Percentiles rank a stretch among this genome's conserved stretches.
Evolutionary conservation across 2,113 vertebrate species (phyloP).

Genomic region (Anser brachyrhynchus): DNA sequence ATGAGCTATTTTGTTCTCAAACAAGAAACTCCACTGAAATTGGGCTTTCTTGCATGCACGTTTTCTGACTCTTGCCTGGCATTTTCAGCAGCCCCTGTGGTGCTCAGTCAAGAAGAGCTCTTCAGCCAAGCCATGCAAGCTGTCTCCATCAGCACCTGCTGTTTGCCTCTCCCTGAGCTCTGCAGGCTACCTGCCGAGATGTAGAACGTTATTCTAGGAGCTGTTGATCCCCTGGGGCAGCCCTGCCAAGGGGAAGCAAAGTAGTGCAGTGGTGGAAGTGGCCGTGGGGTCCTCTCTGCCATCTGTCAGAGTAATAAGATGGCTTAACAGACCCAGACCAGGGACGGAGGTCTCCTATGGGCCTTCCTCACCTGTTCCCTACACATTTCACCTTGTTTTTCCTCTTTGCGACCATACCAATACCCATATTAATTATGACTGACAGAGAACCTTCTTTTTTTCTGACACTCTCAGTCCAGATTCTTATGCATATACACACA

Average conservation of each 20-base stretch:
- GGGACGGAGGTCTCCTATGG: fast-evolving
- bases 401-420: neutral
- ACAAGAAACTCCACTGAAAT: neutral
- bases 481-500: fast-evolving
- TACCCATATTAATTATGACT: neutral
- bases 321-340: neutral
- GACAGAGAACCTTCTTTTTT: neutral
- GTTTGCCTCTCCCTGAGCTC: neutral
- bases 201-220: neutral
- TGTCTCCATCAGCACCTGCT: neutral
- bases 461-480: neutral
- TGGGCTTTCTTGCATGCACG: fast-evolving
- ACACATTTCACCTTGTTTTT: neutral
- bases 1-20: neutral
- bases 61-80: neutral
- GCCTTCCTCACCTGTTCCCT: neutral
- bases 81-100: neutral
- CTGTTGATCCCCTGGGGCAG: neutral
- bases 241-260: neutral
- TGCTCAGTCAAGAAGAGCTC: neutral
- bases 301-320: neutral
- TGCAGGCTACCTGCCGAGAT: neutral
- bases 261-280: neutral
- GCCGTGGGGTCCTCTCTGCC: neutral
- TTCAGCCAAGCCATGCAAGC: neutral